phyloP scores from a whole-genome alignment of 2,797 vertebrate species.

The Enteromius mattozi region DNA sequence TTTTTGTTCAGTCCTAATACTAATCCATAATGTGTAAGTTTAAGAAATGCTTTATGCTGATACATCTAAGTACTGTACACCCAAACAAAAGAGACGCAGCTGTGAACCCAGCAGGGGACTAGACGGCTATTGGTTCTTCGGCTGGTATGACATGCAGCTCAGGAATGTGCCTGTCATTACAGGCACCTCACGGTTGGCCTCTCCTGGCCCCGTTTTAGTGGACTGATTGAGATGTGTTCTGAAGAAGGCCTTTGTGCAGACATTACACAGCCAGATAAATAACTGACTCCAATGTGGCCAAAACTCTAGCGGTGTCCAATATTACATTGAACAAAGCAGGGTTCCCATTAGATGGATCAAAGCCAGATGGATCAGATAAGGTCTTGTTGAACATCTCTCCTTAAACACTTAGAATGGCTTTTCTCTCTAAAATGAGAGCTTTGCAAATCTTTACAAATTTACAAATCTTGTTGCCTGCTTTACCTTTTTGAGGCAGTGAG shows the following conservation, averaged over 20 bases:
- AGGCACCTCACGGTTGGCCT: conserved; percentile 73
- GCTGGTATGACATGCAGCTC: conserved; percentile 76
- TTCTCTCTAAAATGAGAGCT: not conserved
- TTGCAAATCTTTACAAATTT: not conserved
- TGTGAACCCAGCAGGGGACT: conserved; percentile 59
- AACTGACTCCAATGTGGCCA: conserved; percentile 28
- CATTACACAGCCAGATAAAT: conserved; percentile 51
- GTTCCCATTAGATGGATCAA: conserved; percentile 29
- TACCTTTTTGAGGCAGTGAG: not conserved
- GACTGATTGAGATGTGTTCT: conserved; percentile 72
- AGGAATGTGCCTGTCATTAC: conserved; percentile 80
- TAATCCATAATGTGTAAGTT: conserved; percentile 13
- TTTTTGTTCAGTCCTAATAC: not conserved
- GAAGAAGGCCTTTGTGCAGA: conserved; percentile 75
- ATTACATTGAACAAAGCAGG: conserved; percentile 34
- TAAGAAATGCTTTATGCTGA: conserved; percentile 14
- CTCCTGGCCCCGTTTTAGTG: conserved; percentile 72
- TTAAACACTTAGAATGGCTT: not conserved
- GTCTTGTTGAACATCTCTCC: not conserved
- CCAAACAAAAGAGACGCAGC: conserved; percentile 65
- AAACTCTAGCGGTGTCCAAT: conserved; percentile 21
- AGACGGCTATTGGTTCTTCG: conserved; percentile 67
- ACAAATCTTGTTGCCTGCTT: not conserved
- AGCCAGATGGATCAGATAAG: conserved; percentile 24
- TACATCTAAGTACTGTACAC: conserved; percentile 2